A percentile compares a stretch with the other conserved stretches of the same genome.
phyloP scores from a whole-genome alignment of 1,140 invertebrate species.

The Thaumatotibia leucotreta region DNA sequence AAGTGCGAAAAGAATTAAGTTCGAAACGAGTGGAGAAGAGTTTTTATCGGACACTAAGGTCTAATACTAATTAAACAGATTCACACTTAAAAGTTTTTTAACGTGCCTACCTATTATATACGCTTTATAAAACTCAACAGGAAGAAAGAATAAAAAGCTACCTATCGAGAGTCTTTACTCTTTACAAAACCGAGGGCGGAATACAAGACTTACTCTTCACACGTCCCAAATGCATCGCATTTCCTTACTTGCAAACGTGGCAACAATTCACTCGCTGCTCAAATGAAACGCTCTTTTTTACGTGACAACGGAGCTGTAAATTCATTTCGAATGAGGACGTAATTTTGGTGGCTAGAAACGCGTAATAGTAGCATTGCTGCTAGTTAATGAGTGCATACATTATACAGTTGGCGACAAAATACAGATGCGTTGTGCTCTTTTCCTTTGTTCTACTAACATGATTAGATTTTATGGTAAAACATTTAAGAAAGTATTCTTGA shows the following conservation, averaged over 20 bases:
- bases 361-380: neutral
- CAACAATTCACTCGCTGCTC: slow-evolving; percentile 18
- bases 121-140: no score
- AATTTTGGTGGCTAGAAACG: neutral
- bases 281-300: slow-evolving; percentile 7
- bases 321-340: neutral
- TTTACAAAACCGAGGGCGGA: neutral
- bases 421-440: neutral
- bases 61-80: no score
- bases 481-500: no score
- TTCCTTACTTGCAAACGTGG: slow-evolving; percentile 25
- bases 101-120: no score
- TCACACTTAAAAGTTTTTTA: no score
- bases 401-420: neutral
- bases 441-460: no score
- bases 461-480: no score
- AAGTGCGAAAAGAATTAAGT: no score
- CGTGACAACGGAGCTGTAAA: neutral
- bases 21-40: no score
- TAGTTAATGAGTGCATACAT: neutral
- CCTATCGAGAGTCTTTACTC: neutral
- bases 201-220: slow-evolving; percentile 25
- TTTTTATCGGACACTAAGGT: no score
- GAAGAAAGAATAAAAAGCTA: no score
- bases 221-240: slow-evolving; percentile 29